A percentile compares a stretch with the other conserved stretches of the same genome.
phyloP scores from a whole-genome alignment of 2,888 invertebrate species.

The Lymantria dispar region DNA sequence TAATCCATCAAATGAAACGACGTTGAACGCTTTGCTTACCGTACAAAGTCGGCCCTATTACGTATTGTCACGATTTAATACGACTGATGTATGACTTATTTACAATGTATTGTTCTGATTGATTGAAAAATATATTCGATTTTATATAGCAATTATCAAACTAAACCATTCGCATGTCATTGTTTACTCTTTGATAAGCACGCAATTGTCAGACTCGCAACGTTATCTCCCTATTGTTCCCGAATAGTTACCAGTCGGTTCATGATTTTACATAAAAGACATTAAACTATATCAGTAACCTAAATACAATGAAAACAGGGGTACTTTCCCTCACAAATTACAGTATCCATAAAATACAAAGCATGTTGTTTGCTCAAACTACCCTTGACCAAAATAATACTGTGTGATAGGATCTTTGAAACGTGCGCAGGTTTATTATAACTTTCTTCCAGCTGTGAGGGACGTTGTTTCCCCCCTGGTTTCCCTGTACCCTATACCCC shows the following conservation, averaged over 20 bases:
- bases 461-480: conserved; percentile 30
- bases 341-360: conserved; percentile 48
- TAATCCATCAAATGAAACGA: conserved; percentile 76
- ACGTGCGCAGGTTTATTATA: conserved; percentile 67
- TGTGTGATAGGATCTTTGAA: conserved; percentile 69
- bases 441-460: conserved; percentile 66
- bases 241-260: conserved; percentile 7
- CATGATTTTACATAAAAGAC: conserved; percentile 14
- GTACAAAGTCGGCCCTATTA: conserved; percentile 50
- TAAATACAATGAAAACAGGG: conserved; percentile 37
- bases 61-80: conserved; percentile 68
- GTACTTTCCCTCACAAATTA: conserved; percentile 46
- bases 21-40: conserved; percentile 52
- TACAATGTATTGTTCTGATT: conserved; percentile 48
- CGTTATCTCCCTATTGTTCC: conserved; percentile 20
- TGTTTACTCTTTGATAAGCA: background rate
- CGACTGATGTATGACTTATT: conserved; percentile 55
- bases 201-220: conserved; percentile 6
- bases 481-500: conserved; percentile 16
- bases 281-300: conserved; percentile 33
- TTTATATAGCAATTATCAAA: background rate
- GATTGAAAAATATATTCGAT: conserved; percentile 33
- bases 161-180: background rate
- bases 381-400: conserved; percentile 76
- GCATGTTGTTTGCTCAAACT: conserved; percentile 61